Evolutionary conservation across 2,888 invertebrate species (phyloP).

Genomic region (Patella ulyssiponensis): DNA sequence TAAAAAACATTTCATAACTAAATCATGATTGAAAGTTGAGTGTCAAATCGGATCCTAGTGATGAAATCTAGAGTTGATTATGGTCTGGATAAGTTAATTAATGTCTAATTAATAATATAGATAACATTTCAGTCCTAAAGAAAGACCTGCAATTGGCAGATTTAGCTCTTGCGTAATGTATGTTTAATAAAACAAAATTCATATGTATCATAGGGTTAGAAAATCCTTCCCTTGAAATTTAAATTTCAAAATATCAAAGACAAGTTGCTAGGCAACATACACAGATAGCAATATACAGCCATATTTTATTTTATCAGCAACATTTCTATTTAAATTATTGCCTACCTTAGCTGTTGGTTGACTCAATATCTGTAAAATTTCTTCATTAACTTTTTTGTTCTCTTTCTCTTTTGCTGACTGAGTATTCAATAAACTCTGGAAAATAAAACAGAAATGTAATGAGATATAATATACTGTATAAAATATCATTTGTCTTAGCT

Average conservation of each 20-base stretch:
- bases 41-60: too few species aligned
- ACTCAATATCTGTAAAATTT: slow-evolving; percentile 88
- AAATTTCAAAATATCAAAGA: background rate
- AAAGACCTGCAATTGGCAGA: too few species aligned
- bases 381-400: slow-evolving; percentile 94
- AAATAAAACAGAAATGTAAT: slow-evolving; percentile 4
- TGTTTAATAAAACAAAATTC: background rate
- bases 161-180: too few species aligned
- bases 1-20: too few species aligned
- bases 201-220: background rate
- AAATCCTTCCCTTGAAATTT: background rate
- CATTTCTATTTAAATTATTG: background rate
- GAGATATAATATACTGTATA: background rate
- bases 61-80: too few species aligned
- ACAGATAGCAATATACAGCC: background rate
- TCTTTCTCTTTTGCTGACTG: slow-evolving; percentile 96
- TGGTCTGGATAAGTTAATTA: too few species aligned
- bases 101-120: too few species aligned
- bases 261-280: too few species aligned
- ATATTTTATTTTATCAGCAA: slow-evolving; percentile 23
- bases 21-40: too few species aligned
- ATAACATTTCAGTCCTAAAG: too few species aligned
- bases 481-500: background rate
- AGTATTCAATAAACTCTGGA: slow-evolving; percentile 87
- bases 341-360: slow-evolving; percentile 92